A percentile compares a stretch with the other conserved stretches of the same genome.
Evolutionary conservation across 2,113 vertebrate genomes (phyloP).

Genomic region (Hippopotamus amphibius): DNA sequence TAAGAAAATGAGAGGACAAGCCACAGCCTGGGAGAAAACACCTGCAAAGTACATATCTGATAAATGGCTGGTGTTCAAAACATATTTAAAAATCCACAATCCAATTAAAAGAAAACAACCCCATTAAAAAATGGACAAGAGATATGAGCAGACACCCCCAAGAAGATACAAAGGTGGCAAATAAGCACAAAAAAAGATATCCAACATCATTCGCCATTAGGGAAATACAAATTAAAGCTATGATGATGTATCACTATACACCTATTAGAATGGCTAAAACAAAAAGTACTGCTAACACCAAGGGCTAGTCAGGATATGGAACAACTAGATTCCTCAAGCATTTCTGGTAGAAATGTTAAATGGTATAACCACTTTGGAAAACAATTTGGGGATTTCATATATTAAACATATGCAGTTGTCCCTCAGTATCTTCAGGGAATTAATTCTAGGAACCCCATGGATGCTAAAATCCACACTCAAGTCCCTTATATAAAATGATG

Average conservation of each 20-base stretch:
- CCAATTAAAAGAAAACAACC: neutral
- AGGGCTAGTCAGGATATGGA: neutral
- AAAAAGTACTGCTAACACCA: neutral
- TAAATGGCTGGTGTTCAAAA: neutral
- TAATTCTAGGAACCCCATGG: neutral
- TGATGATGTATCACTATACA: neutral
- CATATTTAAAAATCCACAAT: conserved; percentile 29
- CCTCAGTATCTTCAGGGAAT: neutral
- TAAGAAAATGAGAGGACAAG: conserved; percentile 32
- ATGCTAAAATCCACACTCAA: neutral
- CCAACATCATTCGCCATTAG: neutral
- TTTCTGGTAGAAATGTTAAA: neutral
- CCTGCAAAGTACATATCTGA: neutral
- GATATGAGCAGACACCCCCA: neutral
- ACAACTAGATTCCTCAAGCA: neutral
- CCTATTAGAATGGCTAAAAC: neutral
- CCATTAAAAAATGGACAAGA: neutral
- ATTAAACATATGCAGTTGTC: neutral
- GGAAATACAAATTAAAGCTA: neutral
- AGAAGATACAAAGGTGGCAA: neutral
- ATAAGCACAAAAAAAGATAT: neutral
- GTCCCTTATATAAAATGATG: neutral
- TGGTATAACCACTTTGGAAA: neutral
- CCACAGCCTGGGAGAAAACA: neutral
- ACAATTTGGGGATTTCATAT: neutral